phyloP scores from a whole-genome alignment of 1,140 invertebrate species.

The Microplitis demolitor region DNA sequence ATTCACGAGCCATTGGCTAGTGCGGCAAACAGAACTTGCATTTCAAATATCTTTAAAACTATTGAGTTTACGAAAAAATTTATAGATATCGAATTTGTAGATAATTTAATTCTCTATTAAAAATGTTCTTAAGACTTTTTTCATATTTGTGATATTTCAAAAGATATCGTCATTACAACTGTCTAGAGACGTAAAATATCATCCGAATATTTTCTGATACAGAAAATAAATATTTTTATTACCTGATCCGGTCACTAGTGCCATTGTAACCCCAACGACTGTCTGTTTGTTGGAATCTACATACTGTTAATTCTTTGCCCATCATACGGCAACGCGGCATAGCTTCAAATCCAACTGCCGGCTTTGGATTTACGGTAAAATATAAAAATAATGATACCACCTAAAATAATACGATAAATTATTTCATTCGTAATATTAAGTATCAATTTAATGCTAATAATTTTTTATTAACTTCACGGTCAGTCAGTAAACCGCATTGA shows the following conservation, averaged over 20 bases:
- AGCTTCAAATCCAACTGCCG: conserved; percentile 73
- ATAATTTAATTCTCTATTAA: no score
- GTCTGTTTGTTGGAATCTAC: conserved; percentile 81
- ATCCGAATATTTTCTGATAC: neutral
- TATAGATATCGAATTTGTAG: no score
- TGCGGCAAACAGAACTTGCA: no score
- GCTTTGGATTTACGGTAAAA: conserved; percentile 80
- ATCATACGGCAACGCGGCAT: conserved; percentile 81
- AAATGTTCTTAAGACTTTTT: no score
- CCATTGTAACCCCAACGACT: conserved; percentile 88
- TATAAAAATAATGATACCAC: conserved; percentile 81
- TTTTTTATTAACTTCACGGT: conserved; percentile 65
- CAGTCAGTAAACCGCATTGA: conserved; percentile 76
- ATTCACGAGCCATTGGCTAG: neutral
- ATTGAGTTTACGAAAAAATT: no score
- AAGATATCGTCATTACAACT: neutral
- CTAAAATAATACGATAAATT: conserved; percentile 34
- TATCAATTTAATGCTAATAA: conserved; percentile 5
- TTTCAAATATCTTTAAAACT: neutral
- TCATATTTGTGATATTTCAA: no score
- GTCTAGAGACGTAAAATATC: neutral
- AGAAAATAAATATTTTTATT: neutral
- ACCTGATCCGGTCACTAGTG: conserved; percentile 82
- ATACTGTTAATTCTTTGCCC: conserved; percentile 82
- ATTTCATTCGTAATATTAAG: conserved; percentile 4